phyloP scores from a whole-genome alignment of 1,140 invertebrate species.

The Anagrus nilaparvatae region DNA sequence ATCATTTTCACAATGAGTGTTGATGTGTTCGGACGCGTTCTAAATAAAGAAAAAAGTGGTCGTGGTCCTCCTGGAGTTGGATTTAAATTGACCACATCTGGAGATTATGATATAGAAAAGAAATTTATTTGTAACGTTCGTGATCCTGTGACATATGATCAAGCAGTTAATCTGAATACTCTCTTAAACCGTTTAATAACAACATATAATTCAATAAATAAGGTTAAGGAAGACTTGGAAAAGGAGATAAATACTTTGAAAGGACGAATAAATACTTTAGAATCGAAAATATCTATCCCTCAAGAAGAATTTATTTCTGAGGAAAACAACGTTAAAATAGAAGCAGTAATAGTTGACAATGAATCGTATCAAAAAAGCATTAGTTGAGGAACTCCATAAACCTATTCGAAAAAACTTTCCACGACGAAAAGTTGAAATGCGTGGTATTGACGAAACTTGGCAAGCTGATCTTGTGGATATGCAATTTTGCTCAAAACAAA shows the following conservation, averaged over 20 bases:
- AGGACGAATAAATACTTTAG: neutral
- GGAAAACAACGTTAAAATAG: no score
- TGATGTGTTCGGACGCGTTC: no score
- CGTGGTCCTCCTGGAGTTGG: neutral
- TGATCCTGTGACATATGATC: neutral
- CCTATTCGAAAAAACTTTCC: constrained; percentile 30
- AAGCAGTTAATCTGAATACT: neutral
- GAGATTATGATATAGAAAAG: neutral
- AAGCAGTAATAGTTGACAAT: no score
- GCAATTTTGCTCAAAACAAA: constrained; percentile 15
- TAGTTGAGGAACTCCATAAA: constrained; percentile 32
- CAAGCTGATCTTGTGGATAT: constrained; percentile 35
- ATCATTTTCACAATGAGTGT: no score
- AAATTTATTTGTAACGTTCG: neutral
- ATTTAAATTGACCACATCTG: neutral
- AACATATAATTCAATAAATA: neutral
- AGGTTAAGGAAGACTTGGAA: neutral
- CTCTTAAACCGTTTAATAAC: neutral
- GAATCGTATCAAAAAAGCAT: neutral
- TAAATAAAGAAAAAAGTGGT: no score
- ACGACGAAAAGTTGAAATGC: constrained; percentile 27
- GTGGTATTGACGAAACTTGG: constrained; percentile 33
- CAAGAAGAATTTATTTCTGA: no score
- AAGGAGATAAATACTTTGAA: neutral
- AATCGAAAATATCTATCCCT: neutral